Evolutionary conservation across 1,140 invertebrate species (phyloP), one percentile per base, ranked within the genome.

Genomic region (Aradophagus sp.): DNA sequence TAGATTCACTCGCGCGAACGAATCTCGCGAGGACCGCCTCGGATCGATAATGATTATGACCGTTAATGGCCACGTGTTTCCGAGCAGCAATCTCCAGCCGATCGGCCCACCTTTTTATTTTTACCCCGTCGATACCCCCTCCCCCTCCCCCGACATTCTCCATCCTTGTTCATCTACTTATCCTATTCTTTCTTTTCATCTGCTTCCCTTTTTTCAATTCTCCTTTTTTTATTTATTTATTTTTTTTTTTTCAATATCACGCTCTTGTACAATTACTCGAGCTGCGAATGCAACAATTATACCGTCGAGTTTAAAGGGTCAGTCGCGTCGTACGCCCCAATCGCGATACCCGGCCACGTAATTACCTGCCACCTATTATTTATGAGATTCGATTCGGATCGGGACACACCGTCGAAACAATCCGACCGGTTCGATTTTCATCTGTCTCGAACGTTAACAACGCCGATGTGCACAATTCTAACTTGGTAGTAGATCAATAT

Each of bases 1-100:
- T 69, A 69, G 48, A 48, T 61, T 61, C 20, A 8, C n/a, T n/a
- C n/a, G n/a, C n/a, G 29, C 50, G 32, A 65, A 56, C 42, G 45
- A 56, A 61, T 44, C 10, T 7, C 5, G 41, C 50, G 59, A 20
- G 52, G 65, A 74, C 73, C 70, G 67, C 67, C 47, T 79, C 73
- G 80, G 77, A 81, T 83, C 80, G 78, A 79, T 83, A 82, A 83
- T 82, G 80, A 78, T 83, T 83, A 82, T 83, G 77, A 79, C 80
- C 79, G 77, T 78, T 83, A 83, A 82, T 83, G 80, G 80, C 80
- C 75, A 81, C 75, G 79, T 82, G 79, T 80, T 81, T 79, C 77
- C 73, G 74, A 74, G 41, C 59, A 63, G 61, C 42, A 56, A 73
- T 55, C 48, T 52, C 36, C 36, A 31, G 3, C 27, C 2, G 20